These are phyloP conservation scores for Acanthopagrus latus DNA, from an alignment of 2,797 vertebrate species.

Conservation along the genomic window DNA sequence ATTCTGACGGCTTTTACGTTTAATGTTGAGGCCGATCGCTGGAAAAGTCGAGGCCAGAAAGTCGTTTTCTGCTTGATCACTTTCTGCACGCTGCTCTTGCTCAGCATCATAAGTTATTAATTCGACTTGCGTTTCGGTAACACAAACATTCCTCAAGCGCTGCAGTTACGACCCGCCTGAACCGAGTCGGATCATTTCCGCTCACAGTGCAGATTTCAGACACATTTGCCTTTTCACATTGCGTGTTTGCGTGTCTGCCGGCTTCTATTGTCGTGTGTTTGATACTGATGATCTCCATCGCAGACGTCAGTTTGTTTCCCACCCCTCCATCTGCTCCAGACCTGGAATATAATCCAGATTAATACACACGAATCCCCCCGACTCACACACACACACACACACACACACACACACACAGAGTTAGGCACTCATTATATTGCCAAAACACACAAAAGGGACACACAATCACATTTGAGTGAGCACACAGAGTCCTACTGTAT, in stretches of 20 bases:
- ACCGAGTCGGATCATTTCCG: no score
- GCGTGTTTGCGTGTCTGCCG: not conserved
- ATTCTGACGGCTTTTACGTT: no score
- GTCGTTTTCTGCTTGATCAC: no score
- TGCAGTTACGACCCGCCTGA: no score
- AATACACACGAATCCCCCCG: slow-evolving; percentile 58
- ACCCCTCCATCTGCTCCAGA: slow-evolving; percentile 78
- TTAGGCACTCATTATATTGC: slow-evolving; percentile 31
- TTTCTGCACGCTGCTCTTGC: no score
- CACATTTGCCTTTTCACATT: not conserved
- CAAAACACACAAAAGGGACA: slow-evolving; percentile 33
- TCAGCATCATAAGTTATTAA: no score
- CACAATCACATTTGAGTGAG: slow-evolving; percentile 59
- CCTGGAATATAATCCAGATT: slow-evolving; percentile 85
- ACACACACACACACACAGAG: slow-evolving; percentile 20
- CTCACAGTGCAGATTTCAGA: not conserved
- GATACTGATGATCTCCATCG: slow-evolving; percentile 29
- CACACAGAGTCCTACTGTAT: slow-evolving; percentile 39
- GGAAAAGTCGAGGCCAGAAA: no score
- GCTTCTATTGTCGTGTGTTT: slow-evolving; percentile 29
- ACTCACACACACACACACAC: slow-evolving; percentile 25
- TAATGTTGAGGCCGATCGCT: no score
- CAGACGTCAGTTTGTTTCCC: slow-evolving; percentile 59
- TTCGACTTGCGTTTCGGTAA: no score
- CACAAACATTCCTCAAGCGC: no score